Base-by-base conservation (phyloP, 2,888 invertebrate species). In the Cotesia congregata region DNA sequence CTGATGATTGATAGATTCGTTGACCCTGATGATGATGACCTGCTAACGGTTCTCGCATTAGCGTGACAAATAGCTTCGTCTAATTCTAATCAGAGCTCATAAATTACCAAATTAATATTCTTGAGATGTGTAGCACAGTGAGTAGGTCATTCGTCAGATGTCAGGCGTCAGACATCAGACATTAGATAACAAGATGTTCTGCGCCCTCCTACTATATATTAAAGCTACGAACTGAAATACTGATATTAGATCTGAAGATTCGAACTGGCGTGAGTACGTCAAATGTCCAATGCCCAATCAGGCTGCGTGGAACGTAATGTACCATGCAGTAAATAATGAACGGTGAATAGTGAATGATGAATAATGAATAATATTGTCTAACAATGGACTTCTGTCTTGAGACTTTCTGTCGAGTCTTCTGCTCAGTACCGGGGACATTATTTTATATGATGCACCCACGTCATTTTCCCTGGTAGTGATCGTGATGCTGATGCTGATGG, bases 21-120 rank as follows among this genome's bases (percentile, higher is more conserved):
- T 71, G 67, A 72, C 67, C 71, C 74, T 74, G 61, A 61, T 73
- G 67, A 67, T 82, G 85, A 86, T 86, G 86, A 88, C 86, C 88
- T 86, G 88, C 86, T 88, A 87, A 88, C 87, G 87, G 85, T 85
- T 88, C 86, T 85, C 86, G 86, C 88, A 87, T 89, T 89, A 88
- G 86, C 83, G 82, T 83, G 85, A 88, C 86, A 86, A 87, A 88
- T 88, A 88, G 86, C 87, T 85, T 83, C 84, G 87, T 85, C 87
- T 88, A 88, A 89, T 88, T 85, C 87, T 88, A 88, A 89, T 88
- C 88, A 88, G 85, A 82, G 82, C 83, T 84, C 87, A 87, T 89
- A 89, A 89, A 89, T 88, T 88, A 88, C 85, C 87, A 88, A 89
- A 89, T 89, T 88, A 88, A 88, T 89, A 89, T 88, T 87, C 86